A percentile compares a stretch with the other conserved stretches of the same genome.
Evolutionary conservation across 2,797 vertebrate species (phyloP).

Genomic region (Semotilus atromaculatus): DNA sequence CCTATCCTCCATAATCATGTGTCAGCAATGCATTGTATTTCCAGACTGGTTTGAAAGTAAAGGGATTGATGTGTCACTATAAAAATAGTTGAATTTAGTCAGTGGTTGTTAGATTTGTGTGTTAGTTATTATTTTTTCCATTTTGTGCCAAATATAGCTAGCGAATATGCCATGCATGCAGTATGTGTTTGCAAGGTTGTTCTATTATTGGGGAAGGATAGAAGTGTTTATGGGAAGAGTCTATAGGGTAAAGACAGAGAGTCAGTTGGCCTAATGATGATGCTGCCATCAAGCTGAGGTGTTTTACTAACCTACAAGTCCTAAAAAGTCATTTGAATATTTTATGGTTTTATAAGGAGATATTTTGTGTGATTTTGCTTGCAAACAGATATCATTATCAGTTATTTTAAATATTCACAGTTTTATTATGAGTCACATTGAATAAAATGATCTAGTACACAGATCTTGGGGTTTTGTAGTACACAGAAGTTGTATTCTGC

Average conservation of each 20-base stretch:
- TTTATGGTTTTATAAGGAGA: no score
- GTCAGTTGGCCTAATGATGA: constrained; percentile 17
- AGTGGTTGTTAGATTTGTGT: constrained; percentile 6
- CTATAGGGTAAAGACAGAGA: not conserved
- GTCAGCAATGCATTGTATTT: constrained; percentile 2
- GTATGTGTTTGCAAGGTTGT: constrained; percentile 7
- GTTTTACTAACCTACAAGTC: constrained; percentile 24
- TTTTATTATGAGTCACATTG: not conserved
- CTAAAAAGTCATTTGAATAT: constrained; percentile 10
- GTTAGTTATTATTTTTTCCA: not conserved
- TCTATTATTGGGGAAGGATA: not conserved
- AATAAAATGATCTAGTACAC: not conserved
- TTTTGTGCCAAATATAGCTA: not conserved
- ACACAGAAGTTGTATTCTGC: not conserved
- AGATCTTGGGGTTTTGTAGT: not conserved
- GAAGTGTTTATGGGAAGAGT: not conserved
- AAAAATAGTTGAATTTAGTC: not conserved
- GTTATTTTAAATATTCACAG: not conserved
- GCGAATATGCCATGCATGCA: not conserved
- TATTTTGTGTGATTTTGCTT: constrained; percentile 13
- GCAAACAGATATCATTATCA: not conserved
- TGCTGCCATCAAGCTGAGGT: not conserved
- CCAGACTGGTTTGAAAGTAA: not conserved
- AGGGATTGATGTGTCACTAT: not conserved
- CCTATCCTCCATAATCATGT: not conserved